phyloP scores from a whole-genome alignment of 2,113 vertebrate species.

The Forbesichthys papilliferus region DNA sequence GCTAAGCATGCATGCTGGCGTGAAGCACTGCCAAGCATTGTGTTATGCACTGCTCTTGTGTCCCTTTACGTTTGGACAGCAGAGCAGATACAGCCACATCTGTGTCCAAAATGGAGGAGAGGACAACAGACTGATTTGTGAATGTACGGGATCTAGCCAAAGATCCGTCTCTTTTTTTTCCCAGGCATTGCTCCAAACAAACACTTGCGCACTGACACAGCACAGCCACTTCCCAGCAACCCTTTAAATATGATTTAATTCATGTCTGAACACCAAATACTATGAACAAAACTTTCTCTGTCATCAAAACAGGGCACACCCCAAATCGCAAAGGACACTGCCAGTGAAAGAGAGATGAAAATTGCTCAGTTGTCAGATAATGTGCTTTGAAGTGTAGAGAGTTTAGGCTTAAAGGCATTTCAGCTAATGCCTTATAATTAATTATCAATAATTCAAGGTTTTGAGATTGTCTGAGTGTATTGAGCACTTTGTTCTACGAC shows the following conservation, averaged over 20 bases:
- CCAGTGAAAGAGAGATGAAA: constrained; percentile 1
- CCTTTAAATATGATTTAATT: constrained; percentile 9
- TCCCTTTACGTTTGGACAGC: neutral
- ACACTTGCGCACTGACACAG: neutral
- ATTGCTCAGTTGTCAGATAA: constrained; percentile 37
- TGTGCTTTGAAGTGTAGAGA: constrained; percentile 33
- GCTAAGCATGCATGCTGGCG: too few relatives aligned
- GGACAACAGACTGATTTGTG: neutral
- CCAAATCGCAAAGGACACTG: neutral
- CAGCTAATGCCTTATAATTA: neutral
- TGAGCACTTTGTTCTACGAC: too few relatives aligned
- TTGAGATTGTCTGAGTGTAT: constrained; percentile 6
- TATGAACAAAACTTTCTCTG: constrained; percentile 6
- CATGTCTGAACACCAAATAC: constrained; percentile 17
- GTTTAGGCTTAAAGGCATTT: constrained; percentile 7
- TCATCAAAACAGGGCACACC: constrained; percentile 19
- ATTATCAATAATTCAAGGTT: constrained; percentile 17
- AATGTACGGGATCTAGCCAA: neutral
- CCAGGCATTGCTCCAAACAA: neutral
- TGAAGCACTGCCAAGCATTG: too few relatives aligned
- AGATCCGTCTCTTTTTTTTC: neutral
- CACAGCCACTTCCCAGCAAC: neutral
- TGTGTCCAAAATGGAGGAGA: neutral
- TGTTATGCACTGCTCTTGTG: too few relatives aligned
- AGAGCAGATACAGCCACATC: neutral